Conservation (phyloP, 1,140 invertebrate species). For the Drosophila novamexicana region DNA sequence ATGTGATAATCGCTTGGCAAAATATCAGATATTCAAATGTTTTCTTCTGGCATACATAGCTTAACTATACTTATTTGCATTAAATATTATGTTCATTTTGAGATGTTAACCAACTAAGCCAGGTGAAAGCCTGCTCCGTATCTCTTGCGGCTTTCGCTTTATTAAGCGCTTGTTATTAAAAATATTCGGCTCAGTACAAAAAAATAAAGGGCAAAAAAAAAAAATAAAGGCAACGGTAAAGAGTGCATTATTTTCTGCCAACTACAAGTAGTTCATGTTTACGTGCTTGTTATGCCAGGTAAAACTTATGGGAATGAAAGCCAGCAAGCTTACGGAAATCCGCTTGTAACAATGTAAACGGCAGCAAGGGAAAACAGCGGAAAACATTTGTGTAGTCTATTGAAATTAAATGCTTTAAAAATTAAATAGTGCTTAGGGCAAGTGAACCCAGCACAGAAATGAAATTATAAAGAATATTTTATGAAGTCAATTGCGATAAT, state of each 20-base stretch:
- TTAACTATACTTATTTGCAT: too few species aligned
- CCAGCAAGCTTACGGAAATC: conserved; percentile 23
- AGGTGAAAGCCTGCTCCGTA: neutral
- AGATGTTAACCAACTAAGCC: neutral
- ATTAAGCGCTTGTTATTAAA: conserved; percentile 26
- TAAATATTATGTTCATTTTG: too few species aligned
- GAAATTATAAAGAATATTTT: neutral
- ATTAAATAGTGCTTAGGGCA: conserved; percentile 28
- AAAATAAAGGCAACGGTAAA: neutral
- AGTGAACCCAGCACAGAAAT: neutral
- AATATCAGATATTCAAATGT: too few species aligned
- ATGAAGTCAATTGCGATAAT: neutral
- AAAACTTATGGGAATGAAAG: conserved; percentile 20
- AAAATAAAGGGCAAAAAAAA: neutral
- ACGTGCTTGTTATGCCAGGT: conserved; percentile 10
- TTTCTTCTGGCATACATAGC: too few species aligned
- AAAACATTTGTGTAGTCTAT: neutral
- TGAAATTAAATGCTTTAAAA: conserved; percentile 26
- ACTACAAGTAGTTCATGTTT: conserved; percentile 13
- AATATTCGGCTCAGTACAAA: conserved; percentile 15
- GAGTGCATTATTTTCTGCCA: conserved; percentile 15
- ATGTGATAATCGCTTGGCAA: too few species aligned
- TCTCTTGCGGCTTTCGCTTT: conserved; percentile 7
- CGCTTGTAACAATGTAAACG: conserved; percentile 13
- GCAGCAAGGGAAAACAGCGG: neutral